Evolutionary conservation across 2,797 vertebrate species (phyloP).

Genomic region (Clamator glandarius): DNA sequence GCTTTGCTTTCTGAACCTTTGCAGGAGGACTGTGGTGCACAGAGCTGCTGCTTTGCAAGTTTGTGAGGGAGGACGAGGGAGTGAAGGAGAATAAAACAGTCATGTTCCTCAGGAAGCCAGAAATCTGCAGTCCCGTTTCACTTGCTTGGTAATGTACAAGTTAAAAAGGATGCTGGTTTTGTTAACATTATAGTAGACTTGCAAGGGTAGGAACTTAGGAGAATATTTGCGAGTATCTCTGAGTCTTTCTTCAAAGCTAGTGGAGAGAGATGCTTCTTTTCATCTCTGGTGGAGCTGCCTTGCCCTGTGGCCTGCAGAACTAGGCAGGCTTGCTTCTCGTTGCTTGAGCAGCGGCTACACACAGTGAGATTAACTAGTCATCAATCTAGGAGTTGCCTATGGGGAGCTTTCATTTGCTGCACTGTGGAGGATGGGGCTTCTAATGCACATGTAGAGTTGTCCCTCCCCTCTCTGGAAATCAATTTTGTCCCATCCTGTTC

Average conservation of each 20-base stretch:
- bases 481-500: background rate
- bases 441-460: accelerated
- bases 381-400: background rate
- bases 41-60: background rate
- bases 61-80: background rate
- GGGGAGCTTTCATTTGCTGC: background rate
- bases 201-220: background rate
- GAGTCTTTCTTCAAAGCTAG: background rate
- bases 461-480: background rate
- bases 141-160: background rate
- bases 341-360: background rate
- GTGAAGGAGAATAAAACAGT: background rate
- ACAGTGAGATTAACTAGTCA: background rate
- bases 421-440: background rate
- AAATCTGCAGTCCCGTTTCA: background rate
- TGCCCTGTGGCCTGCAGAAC: background rate
- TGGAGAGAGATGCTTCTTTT: background rate
- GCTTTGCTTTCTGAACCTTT: background rate
- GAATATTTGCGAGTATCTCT: background rate
- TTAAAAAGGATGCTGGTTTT: background rate
- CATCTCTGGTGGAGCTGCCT: background rate
- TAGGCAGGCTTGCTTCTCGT: background rate
- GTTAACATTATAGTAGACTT: background rate
- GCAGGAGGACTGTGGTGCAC: background rate
- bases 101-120: background rate